Evolutionary conservation across 1,140 invertebrate species (phyloP), one percentile per base, ranked within the genome.

Genomic region (Anoplolepis gracilipes): DNA sequence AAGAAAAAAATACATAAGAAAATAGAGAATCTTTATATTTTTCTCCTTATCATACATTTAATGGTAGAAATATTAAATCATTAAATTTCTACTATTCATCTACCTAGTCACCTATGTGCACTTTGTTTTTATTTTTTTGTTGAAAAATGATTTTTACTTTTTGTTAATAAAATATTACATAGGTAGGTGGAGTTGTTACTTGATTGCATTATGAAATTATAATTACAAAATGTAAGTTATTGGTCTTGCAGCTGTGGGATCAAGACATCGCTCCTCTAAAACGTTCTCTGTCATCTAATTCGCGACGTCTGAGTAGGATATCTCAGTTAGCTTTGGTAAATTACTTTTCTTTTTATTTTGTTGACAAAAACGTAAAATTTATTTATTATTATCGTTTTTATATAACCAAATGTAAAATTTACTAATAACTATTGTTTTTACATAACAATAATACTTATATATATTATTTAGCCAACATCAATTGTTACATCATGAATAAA

Each of bases 201-300:
- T 61, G 13, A 59, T 85, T 1, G 8, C 10, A 11, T 57, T n/a
- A n/a, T 70, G 42, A 5, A 46, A 42, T 42, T 57, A 33, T 36
- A 1, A 49, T 64, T 75, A 55, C 77, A 81, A 86, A 65, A 62
- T 33, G 13, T 49, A 61, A 77, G 72, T 87, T 78, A 79, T 90
- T 92, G 85, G 84, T 77, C 89, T 95, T 95, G 85, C 96, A 97
- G 97, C 95, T 98, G 89, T 98, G 97, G 97, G 97, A 98, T 96
- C 97, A 97, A 96, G 97, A 98, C 94, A 97, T 98, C 94, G 96
- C 96, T 92, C 97, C 97, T 93, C 95, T 98, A 93, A 98, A 98
- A 96, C 96, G 96, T 94, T 97, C 96, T 91, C 96, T 97, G 86
- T 97, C 97, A 84, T 95, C 96, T 92, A 96, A 96, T 94, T 97